phyloP scores from a whole-genome alignment of 1,140 invertebrate species.

The Brachionus angularis region DNA sequence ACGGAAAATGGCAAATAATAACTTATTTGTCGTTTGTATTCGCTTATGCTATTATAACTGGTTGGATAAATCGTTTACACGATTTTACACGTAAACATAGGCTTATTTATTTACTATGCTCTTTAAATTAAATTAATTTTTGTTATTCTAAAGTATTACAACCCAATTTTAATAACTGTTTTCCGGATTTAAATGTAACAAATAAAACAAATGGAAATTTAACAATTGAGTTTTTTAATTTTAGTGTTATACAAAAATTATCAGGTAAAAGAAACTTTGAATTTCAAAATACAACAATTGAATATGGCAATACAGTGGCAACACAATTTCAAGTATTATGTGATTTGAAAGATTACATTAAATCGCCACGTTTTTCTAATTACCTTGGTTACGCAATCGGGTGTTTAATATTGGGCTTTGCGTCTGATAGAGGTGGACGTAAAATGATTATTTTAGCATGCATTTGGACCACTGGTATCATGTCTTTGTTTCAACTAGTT shows the following conservation, averaged over 20 bases:
- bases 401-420: conserved; percentile 12
- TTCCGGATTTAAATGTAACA: too few species aligned
- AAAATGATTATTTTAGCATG: conserved; percentile 42
- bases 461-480: conserved; percentile 8
- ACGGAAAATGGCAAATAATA: conserved; percentile 38
- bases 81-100: conserved; percentile 4
- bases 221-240: too few species aligned
- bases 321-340: conserved; percentile 14
- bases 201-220: too few species aligned
- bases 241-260: background rate
- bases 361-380: background rate
- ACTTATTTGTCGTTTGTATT: conserved; percentile 6
- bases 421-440: conserved; percentile 28
- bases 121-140: background rate
- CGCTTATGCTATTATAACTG: conserved; percentile 31
- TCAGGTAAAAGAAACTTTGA: background rate
- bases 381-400: conserved; percentile 13
- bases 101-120: background rate
- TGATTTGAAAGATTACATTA: background rate
- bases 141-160: background rate
- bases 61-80: conserved; percentile 15
- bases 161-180: too few species aligned
- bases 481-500: conserved; percentile 43
- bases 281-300: background rate
- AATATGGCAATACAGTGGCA: conserved; percentile 29